Conservation (phyloP, 1,140 invertebrate genomes). For the Batillaria attramentaria region DNA sequence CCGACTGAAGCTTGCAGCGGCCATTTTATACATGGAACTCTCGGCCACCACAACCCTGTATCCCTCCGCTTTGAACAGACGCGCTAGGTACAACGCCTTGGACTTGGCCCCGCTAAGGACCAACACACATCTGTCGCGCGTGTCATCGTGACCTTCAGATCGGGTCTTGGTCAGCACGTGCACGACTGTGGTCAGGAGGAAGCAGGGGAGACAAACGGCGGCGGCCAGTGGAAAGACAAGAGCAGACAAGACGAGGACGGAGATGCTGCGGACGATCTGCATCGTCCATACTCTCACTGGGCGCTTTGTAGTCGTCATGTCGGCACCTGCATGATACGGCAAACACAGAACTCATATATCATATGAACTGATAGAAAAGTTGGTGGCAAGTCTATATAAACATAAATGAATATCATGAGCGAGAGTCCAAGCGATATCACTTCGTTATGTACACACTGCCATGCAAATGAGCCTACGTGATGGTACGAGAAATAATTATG, state of each 20-base stretch:
- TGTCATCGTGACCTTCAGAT: not conserved
- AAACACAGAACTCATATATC: not conserved
- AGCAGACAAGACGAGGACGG: not conserved
- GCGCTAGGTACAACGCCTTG: not conserved
- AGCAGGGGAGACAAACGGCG: slow-evolving; percentile 17
- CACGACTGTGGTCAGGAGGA: not conserved
- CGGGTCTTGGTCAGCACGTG: not conserved
- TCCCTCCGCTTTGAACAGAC: not conserved
- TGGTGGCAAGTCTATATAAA: not conserved
- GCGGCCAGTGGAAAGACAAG: not conserved
- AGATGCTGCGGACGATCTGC: not conserved
- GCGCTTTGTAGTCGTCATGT: not conserved
- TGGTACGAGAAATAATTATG: no score
- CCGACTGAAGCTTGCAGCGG: slow-evolving; percentile 1
- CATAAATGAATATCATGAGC: no score
- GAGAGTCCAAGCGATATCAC: no score
- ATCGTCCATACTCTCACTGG: not conserved
- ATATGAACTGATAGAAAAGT: not conserved
- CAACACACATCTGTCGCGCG: not conserved
- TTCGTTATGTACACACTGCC: no score
- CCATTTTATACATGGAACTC: not conserved
- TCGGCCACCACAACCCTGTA: slow-evolving; percentile 1
- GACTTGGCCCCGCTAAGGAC: not conserved
- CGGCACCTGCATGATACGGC: not conserved
- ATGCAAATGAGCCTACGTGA: no score